Percentiles rank a stretch among this genome's conserved stretches.
phyloP scores from a whole-genome alignment of 2,113 vertebrate species.

The Symphodus melops region DNA sequence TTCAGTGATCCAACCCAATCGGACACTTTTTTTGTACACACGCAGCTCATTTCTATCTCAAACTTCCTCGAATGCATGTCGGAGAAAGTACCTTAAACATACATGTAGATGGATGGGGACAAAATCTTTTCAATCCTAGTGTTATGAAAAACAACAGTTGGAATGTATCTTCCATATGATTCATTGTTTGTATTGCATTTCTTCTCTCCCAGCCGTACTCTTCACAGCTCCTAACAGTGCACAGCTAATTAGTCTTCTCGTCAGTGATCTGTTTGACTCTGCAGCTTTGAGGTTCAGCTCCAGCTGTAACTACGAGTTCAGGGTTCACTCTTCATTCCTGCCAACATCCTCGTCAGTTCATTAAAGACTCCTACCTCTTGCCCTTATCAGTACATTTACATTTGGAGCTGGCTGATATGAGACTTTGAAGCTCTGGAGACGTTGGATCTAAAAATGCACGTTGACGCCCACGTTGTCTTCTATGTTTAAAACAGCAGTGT shows the following conservation, averaged over 20 bases:
- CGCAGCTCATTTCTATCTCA: no score
- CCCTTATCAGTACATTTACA: slow-evolving; percentile 1
- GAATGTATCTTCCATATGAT: no score
- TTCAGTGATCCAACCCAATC: no score
- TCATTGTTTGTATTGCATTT: neutral
- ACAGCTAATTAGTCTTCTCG: neutral
- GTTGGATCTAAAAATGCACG: neutral
- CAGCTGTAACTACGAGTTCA: neutral
- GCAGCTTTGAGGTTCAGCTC: neutral
- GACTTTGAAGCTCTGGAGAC: neutral
- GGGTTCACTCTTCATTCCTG: neutral
- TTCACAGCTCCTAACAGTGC: neutral
- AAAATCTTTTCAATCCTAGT: no score
- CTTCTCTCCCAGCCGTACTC: neutral
- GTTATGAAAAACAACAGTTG: no score
- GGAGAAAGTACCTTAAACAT: no score
- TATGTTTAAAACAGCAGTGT: neutral
- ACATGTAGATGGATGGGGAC: no score
- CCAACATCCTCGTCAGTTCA: neutral
- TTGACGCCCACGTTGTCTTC: neutral
- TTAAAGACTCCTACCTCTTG: neutral
- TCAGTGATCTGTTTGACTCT: neutral
- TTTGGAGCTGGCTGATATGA: neutral
- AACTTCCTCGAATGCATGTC: no score
- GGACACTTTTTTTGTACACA: no score